Evolutionary conservation across 2,888 invertebrate species (phyloP).

Genomic region (Helicoverpa assulta): DNA sequence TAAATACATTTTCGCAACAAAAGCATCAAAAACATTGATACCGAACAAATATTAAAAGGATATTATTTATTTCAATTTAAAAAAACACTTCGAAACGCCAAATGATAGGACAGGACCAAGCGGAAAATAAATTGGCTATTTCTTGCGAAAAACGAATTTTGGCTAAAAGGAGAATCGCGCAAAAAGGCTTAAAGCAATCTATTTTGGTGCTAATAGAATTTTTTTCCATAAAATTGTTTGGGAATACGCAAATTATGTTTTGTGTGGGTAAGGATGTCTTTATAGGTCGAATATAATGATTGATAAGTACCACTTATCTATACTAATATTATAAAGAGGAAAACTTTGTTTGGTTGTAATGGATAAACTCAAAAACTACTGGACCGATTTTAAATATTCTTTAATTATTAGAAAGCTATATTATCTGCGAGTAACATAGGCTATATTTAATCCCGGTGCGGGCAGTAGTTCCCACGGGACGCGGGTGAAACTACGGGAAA

Average conservation of each 20-base stretch:
- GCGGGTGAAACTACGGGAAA: no score
- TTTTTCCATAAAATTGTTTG: constrained; percentile 3
- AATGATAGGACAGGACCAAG: constrained; percentile 57
- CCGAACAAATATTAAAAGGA: constrained; percentile 28
- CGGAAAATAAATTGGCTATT: constrained; percentile 66
- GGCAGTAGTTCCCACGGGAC: no score
- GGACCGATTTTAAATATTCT: no score
- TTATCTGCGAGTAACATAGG: no score
- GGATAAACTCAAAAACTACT: no score
- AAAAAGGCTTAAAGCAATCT: constrained; percentile 36
- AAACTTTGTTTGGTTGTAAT: no score
- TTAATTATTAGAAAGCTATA: no score
- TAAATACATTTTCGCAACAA: constrained; percentile 14
- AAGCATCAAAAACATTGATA: no score
- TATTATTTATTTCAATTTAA: constrained; percentile 47
- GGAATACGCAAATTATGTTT: neutral
- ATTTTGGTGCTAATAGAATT: constrained; percentile 5
- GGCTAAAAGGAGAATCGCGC: constrained; percentile 28
- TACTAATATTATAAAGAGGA: no score
- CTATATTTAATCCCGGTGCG: no score
- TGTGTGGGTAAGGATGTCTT: neutral
- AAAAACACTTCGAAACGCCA: constrained; percentile 44
- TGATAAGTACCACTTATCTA: neutral
- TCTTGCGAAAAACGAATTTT: constrained; percentile 60
- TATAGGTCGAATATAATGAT: neutral